A percentile compares a stretch with the other conserved stretches of the same genome.
phyloP scores from a whole-genome alignment of 1,140 invertebrate species.

The Brachionus asplanchnoidis region DNA sequence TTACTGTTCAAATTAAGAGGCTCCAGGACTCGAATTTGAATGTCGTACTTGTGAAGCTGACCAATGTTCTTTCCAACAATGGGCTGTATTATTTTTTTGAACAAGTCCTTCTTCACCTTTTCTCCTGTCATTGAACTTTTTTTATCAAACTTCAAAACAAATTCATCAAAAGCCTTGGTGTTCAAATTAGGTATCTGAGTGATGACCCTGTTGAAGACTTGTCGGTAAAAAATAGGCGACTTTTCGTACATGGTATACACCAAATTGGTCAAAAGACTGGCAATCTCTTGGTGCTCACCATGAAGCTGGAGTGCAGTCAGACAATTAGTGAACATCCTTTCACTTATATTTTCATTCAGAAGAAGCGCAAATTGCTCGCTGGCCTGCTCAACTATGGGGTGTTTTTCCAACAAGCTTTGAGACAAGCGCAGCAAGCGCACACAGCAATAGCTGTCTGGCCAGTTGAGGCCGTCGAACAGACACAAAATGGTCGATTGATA shows the following conservation, averaged over 20 bases:
- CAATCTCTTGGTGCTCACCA: constrained; percentile 36
- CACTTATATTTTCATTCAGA: constrained; percentile 28
- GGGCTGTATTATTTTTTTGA: constrained; percentile 34
- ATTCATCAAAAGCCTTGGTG: neutral
- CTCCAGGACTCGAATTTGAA: neutral
- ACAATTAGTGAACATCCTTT: neutral
- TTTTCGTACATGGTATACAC: constrained; percentile 5
- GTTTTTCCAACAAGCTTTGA: neutral
- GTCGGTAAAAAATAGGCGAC: neutral
- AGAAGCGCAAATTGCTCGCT: neutral
- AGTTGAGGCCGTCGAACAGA: constrained; percentile 30
- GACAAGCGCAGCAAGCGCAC: neutral
- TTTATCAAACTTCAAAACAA: neutral
- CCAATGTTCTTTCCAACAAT: constrained; percentile 35
- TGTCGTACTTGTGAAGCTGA: constrained; percentile 34
- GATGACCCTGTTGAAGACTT: neutral
- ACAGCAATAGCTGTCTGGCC: constrained; percentile 36
- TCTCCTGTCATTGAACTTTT: neutral
- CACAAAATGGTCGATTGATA: constrained; percentile 21
- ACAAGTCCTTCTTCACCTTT: constrained; percentile 21
- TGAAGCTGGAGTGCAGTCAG: constrained; percentile 6
- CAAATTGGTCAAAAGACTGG: constrained; percentile 7
- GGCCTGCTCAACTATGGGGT: neutral
- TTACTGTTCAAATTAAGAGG: constrained; percentile 6
- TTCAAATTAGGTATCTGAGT: constrained; percentile 25